Conservation (phyloP, 2,797 vertebrate genomes). For the Sphaeramia orbicularis region DNA sequence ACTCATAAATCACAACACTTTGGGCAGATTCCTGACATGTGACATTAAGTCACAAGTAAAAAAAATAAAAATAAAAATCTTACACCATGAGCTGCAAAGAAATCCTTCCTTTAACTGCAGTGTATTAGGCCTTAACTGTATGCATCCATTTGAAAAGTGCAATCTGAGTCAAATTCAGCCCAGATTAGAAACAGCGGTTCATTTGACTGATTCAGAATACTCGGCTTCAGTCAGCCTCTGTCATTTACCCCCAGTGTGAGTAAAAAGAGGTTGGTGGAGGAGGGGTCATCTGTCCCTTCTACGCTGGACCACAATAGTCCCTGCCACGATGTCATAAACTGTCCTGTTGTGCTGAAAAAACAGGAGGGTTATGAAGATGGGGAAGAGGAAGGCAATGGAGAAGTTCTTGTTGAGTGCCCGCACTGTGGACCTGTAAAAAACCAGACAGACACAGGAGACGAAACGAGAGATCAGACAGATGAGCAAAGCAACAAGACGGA, state of each 20-base stretch:
- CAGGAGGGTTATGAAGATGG: constrained; percentile 95
- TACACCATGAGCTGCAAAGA: background rate
- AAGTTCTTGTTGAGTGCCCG: constrained; percentile 98
- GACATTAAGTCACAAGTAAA: background rate
- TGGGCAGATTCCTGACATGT: constrained; percentile 12
- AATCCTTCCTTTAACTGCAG: background rate
- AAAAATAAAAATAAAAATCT: no score
- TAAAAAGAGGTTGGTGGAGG: background rate
- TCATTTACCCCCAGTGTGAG: background rate
- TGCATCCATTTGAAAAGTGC: constrained; percentile 27
- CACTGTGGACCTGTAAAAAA: constrained; percentile 89
- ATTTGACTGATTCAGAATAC: no score
- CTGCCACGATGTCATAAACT: constrained; percentile 97
- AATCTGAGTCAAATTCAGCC: constrained; percentile 16
- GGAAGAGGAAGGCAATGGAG: constrained; percentile 97
- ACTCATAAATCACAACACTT: constrained; percentile 47
- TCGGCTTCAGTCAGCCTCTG: background rate
- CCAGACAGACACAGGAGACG: constrained; percentile 15
- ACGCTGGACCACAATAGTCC: constrained; percentile 96
- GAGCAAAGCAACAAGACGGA: no score
- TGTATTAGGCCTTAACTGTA: background rate
- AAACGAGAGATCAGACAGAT: no score
- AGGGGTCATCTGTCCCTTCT: constrained; percentile 88
- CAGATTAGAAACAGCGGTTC: no score
- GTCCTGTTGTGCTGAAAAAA: constrained; percentile 98